A percentile compares a stretch with the other conserved stretches of the same genome.
Conservation (phyloP, 2,113 vertebrate genomes). For the Oreochromis niloticus region DNA sequence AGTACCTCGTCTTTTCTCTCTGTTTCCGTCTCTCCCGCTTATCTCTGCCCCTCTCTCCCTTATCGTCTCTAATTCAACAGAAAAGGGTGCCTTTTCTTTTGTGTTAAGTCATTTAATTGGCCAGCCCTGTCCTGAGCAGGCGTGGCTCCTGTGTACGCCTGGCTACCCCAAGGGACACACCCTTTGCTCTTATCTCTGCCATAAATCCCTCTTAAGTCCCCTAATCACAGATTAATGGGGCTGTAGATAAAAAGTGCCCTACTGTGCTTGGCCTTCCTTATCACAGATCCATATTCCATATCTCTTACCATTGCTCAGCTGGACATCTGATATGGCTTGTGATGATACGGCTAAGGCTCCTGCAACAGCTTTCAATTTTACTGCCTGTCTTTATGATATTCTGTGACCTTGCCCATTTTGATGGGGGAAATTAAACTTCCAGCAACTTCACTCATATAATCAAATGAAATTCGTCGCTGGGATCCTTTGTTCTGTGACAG, state of each 20-base stretch:
- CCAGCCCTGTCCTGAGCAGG: constrained; percentile 2
- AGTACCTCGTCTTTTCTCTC: constrained; percentile 23
- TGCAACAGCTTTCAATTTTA: constrained; percentile 4
- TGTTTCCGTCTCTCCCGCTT: constrained; percentile 24
- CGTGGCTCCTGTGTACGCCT: constrained; percentile 34
- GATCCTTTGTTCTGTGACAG: background rate
- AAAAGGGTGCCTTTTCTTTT: constrained; percentile 45
- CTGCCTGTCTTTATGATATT: constrained; percentile 20
- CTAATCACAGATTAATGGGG: constrained; percentile 74
- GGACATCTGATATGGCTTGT: constrained; percentile 27
- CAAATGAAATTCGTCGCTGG: background rate
- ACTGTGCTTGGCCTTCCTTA: constrained; percentile 51
- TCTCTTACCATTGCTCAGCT: constrained; percentile 31
- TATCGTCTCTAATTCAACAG: constrained; percentile 52
- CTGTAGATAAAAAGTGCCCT: constrained; percentile 57
- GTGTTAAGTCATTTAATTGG: constrained; percentile 31
- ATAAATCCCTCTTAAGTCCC: constrained; percentile 71
- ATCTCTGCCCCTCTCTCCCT: constrained; percentile 21
- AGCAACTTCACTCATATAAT: background rate
- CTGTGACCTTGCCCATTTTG: constrained; percentile 27
- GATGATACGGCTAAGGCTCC: background rate
- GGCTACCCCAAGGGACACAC: constrained; percentile 46
- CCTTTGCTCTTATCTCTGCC: constrained; percentile 66
- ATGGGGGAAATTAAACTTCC: constrained; percentile 23
- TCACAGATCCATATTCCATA: constrained; percentile 53